Evolutionary conservation across 2,113 vertebrate species (phyloP).

Genomic region (Rhea pennata): DNA sequence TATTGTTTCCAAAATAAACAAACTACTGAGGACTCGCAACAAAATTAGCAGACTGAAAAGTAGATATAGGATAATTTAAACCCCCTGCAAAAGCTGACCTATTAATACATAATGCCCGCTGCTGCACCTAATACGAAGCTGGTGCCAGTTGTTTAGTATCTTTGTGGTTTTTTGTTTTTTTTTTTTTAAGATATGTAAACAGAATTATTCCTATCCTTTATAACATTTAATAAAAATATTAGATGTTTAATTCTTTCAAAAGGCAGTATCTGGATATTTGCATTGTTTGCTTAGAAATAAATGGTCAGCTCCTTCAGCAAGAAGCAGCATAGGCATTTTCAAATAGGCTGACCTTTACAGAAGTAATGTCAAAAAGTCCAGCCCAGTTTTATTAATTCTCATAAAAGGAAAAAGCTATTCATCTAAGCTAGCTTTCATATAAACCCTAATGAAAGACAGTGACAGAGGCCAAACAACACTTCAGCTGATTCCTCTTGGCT

Average conservation of each 20-base stretch:
- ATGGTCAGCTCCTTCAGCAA: background rate
- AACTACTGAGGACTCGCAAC: background rate
- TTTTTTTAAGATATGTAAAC: background rate
- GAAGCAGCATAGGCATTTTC: background rate
- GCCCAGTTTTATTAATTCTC: constrained; percentile 20
- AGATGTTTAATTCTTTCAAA: background rate
- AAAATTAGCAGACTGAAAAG: background rate
- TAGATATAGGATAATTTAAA: background rate
- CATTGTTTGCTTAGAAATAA: background rate
- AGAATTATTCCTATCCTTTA: too few species aligned
- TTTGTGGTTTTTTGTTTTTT: background rate
- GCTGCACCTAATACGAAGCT: background rate
- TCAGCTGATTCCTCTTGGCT: background rate
- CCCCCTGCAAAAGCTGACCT: fast-evolving
- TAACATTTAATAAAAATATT: too few species aligned
- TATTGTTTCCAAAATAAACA: background rate
- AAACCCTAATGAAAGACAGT: background rate
- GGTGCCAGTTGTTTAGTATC: background rate
- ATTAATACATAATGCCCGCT: background rate
- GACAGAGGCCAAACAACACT: background rate
- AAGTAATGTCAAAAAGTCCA: background rate
- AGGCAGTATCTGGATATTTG: background rate
- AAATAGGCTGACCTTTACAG: constrained; percentile 26
- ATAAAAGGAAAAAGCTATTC: constrained; percentile 12
- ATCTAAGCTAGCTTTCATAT: background rate